Percentiles rank a stretch among this genome's conserved stretches.
Conservation (phyloP, 2,113 vertebrate species). For the Python bivittatus region DNA sequence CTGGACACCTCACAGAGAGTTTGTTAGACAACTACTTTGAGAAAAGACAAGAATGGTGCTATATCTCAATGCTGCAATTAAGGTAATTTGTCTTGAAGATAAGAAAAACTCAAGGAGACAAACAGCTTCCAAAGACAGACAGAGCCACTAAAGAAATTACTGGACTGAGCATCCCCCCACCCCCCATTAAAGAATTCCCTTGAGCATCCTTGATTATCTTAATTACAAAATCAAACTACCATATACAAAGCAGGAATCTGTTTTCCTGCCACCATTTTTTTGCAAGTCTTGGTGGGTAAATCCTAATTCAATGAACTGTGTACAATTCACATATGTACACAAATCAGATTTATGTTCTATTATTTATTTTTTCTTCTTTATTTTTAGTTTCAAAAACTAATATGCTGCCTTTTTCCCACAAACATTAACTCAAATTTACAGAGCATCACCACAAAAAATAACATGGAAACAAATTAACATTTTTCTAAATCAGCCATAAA, state of each 20-base stretch:
- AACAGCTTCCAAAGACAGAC: conserved; percentile 1
- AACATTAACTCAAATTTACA: neutral
- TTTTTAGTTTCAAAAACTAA: neutral
- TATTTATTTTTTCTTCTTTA: neutral
- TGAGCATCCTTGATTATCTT: neutral
- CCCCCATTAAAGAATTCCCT: too few species aligned
- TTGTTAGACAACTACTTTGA: neutral
- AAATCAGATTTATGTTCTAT: neutral
- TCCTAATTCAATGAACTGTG: neutral
- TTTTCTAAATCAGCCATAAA: neutral
- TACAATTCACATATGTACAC: neutral
- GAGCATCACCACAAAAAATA: neutral
- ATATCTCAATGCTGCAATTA: neutral
- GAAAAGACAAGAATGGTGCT: neutral
- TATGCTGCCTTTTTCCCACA: neutral
- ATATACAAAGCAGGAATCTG: neutral
- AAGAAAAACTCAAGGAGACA: neutral
- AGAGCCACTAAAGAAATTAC: too few species aligned
- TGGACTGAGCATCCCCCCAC: neutral
- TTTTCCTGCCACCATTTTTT: neutral
- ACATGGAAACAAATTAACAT: neutral
- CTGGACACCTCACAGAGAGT: neutral
- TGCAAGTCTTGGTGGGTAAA: neutral
- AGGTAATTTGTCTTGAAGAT: neutral
- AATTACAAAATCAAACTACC: neutral